Evolutionary conservation across 2,113 vertebrate genomes (phyloP).

Genomic region (Cyprinus carpio): DNA sequence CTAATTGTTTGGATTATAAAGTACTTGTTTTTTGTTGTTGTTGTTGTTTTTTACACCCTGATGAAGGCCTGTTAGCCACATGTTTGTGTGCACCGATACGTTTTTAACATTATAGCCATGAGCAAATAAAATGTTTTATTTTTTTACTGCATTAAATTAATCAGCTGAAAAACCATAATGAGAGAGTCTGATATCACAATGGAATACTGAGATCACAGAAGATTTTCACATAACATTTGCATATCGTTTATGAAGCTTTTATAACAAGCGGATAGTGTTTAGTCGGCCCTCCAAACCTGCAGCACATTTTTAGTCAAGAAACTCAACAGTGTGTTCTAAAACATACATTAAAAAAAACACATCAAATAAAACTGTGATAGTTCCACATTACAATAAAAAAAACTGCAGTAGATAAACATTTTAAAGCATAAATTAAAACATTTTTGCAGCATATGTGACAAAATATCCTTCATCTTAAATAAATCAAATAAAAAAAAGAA

Average conservation of each 20-base stretch:
- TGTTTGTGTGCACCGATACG: too few relatives aligned
- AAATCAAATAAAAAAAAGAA: constrained; percentile 34
- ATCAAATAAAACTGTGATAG: not conserved
- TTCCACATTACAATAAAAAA: not conserved
- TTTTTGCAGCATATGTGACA: constrained; percentile 29
- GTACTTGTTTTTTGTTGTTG: too few relatives aligned
- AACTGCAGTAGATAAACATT: constrained; percentile 1
- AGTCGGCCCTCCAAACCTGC: not conserved
- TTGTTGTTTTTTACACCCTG: too few relatives aligned
- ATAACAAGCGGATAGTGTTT: not conserved
- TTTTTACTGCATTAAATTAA: not conserved
- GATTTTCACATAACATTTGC: not conserved
- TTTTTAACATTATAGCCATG: too few relatives aligned
- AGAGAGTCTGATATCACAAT: not conserved
- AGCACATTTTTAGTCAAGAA: not conserved
- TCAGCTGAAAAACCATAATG: not conserved
- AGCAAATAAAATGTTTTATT: not conserved
- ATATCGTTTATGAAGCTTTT: constrained; percentile 3
- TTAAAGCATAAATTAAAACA: constrained; percentile 36
- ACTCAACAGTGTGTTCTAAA: not conserved
- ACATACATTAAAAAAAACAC: constrained; percentile 8
- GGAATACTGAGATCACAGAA: not conserved
- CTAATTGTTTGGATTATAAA: too few relatives aligned
- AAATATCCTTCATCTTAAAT: constrained; percentile 61
- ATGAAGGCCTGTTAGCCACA: too few relatives aligned